phyloP scores from a whole-genome alignment of 2,113 vertebrate genomes.

The Cyanocitta stelleri region DNA sequence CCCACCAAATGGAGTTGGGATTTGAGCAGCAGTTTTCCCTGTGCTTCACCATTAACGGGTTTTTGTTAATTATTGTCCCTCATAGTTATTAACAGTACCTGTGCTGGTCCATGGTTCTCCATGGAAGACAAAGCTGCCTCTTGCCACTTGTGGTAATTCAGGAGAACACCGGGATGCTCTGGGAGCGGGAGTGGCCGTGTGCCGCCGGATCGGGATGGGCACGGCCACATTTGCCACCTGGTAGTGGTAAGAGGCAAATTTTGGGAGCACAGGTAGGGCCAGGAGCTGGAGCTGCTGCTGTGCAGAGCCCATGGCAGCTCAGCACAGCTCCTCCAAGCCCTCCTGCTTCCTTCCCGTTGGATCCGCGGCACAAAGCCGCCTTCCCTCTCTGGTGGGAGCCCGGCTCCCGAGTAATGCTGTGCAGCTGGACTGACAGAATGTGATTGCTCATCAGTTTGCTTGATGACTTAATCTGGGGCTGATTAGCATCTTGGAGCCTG shows the following conservation, averaged over 20 bases:
- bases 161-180: background rate
- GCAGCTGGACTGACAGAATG: slow-evolving; percentile 39
- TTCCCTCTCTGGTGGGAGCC: background rate
- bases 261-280: fast-evolving
- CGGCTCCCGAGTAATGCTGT: slow-evolving; percentile 3
- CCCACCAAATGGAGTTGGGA: background rate
- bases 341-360: background rate
- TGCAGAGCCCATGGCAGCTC: background rate
- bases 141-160: background rate
- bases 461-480: slow-evolving; percentile 59
- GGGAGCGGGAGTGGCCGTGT: fast-evolving
- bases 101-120: background rate
- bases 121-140: background rate
- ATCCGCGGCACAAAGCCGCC: background rate
- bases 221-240: fast-evolving
- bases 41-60: fast-evolving
- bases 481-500: slow-evolving; percentile 37
- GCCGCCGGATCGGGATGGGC: fast-evolving
- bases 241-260: background rate
- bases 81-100: background rate
- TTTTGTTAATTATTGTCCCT: background rate
- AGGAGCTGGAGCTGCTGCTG: background rate
- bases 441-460: slow-evolving; percentile 50
- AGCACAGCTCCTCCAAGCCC: background rate
- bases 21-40: background rate